phyloP scores from a whole-genome alignment of 2,113 vertebrate genomes.

The Mirounga angustirostris region DNA sequence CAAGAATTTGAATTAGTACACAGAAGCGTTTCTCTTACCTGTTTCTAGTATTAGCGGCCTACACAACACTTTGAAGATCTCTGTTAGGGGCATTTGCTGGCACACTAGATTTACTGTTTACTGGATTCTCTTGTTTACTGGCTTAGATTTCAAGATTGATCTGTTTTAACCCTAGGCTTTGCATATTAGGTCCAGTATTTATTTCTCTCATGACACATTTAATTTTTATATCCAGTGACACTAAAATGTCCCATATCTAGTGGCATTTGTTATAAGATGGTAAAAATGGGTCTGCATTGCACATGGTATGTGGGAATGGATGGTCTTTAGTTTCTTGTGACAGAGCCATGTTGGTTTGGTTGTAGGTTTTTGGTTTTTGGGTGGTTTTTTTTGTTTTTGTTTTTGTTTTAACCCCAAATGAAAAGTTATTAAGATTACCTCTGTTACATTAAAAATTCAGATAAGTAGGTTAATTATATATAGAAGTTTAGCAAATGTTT shows the following conservation, averaged over 20 bases:
- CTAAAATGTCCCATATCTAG: conserved; percentile 41
- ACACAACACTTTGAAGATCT: background rate
- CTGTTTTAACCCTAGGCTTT: background rate
- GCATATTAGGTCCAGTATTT: conserved; percentile 23
- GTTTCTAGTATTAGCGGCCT: conserved; percentile 32
- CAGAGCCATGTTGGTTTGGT: conserved; percentile 36
- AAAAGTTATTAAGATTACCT: conserved; percentile 48
- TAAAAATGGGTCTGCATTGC: background rate
- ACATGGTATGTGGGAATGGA: background rate
- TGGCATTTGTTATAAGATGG: conserved; percentile 24
- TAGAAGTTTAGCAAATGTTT: conserved; percentile 62
- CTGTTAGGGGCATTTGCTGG: conserved; percentile 17
- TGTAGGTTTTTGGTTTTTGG: background rate
- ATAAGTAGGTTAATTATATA: conserved; percentile 11
- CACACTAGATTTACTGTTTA: conserved; percentile 36
- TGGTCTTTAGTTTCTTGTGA: conserved; percentile 43
- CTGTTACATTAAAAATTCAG: conserved; percentile 36
- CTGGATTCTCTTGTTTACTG: conserved; percentile 24
- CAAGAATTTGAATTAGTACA: background rate
- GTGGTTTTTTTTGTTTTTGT: background rate
- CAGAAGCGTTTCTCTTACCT: background rate
- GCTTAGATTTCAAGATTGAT: conserved; percentile 31
- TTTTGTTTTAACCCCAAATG: conserved; percentile 2
- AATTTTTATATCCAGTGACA: conserved; percentile 56
- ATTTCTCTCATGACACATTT: conserved; percentile 47